Evolutionary conservation across 2,797 vertebrate genomes (phyloP).

Genomic region (Diglossa cyanea): DNA sequence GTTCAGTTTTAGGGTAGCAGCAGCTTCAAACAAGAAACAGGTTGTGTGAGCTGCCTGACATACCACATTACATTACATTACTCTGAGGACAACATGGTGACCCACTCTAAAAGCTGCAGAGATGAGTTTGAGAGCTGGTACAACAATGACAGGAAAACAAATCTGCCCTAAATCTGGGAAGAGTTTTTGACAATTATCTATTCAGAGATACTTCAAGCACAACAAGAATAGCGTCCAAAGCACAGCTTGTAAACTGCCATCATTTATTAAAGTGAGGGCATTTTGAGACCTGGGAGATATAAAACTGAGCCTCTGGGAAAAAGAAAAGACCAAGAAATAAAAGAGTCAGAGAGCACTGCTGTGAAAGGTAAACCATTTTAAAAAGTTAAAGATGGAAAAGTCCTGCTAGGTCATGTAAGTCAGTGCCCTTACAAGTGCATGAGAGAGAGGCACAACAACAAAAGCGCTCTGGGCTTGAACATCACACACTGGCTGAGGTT

Average conservation of each 20-base stretch:
- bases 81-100: neutral
- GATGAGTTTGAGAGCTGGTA: neutral
- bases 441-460: neutral
- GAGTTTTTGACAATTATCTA: slow-evolving; percentile 6
- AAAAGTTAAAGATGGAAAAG: slow-evolving; percentile 38
- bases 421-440: neutral
- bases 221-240: neutral
- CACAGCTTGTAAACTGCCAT: neutral
- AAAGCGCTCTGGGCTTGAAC: neutral
- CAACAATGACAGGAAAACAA: neutral
- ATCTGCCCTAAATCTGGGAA: neutral
- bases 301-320: neutral
- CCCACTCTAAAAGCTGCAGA: neutral
- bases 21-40: neutral
- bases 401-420: neutral
- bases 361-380: slow-evolving; percentile 1
- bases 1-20: neutral
- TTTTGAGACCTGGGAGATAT: neutral
- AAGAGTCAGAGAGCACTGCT: neutral
- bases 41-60: neutral
- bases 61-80: neutral
- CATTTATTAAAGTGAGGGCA: slow-evolving; percentile 7
- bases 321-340: neutral
- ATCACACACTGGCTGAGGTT: neutral
- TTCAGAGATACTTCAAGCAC: neutral